Base-by-base conservation (phyloP, 1,140 invertebrate species). In the Diorhabda elongata region DNA sequence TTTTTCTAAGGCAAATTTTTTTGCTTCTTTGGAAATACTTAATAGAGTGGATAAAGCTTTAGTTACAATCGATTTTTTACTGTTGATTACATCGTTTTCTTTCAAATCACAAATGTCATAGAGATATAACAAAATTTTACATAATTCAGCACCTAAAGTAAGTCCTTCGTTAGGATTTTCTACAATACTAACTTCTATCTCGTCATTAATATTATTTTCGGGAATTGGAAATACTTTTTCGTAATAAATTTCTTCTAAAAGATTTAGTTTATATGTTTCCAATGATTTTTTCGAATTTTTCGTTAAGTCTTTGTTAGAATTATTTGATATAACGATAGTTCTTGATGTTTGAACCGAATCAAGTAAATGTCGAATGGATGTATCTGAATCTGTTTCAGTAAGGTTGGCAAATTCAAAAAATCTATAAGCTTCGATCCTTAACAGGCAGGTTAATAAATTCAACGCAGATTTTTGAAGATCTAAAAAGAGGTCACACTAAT, bases 1-100 rank as follows among this genome's bases (percentile, higher is more conserved):
- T 58, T 81, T 75, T 43, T 71, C 62, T 0, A 84, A 69, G 0
- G 83, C 84, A 44, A 70, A 76, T 67, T 74, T 79, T 72, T 85
- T 85, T 0, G 84, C 84, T 65, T 81, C 76, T 3, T 67, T 70
- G 0, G 84, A 86, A 4, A 84, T 73, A 26, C 80, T 80, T 2
- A 87, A 70, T 43, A 87, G 68, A 75, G 83, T 82, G 0, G 84
- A 77, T 11, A 86, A 71, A 0, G 84, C 80, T 7, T 76, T 73
- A 7, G 81, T 73, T 26, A 86, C 78, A 2, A 82, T 66, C 59
- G 78, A 75, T 69, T 83, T 84, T 44, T 81, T 81, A 5, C 64
- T 72, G 41, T 74, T 74, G 47, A 76, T 76, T 9, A 44, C 63
- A n/a, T 76, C 80, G 68, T 76, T 80, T 56, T 73, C 77, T 26